These are phyloP conservation scores for Ptyas mucosa DNA, from an alignment of 2,113 vertebrate genomes.

Conservation along the genomic window DNA sequence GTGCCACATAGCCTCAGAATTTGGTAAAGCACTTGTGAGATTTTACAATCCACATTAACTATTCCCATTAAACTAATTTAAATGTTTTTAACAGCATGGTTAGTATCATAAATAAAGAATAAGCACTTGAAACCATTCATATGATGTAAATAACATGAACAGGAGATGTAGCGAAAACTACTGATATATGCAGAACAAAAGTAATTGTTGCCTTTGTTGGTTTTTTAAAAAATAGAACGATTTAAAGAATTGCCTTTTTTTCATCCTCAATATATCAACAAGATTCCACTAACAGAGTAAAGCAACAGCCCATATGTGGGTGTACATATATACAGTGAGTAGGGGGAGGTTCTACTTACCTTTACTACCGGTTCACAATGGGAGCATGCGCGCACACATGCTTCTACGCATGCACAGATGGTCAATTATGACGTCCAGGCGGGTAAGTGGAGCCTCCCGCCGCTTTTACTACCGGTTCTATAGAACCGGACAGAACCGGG, in stretches of 20 bases:
- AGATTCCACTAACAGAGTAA: background rate
- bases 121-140: background rate
- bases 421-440: no score
- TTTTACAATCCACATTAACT: slow-evolving; percentile 36
- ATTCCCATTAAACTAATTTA: slow-evolving; percentile 4
- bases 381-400: no score
- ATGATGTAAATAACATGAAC: slow-evolving; percentile 13
- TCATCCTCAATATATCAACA: background rate
- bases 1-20: background rate
- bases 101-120: slow-evolving; percentile 8
- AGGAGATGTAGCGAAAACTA: background rate
- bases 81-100: slow-evolving; percentile 2
- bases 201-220: background rate
- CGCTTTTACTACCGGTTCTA: no score
- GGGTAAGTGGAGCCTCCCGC: no score
- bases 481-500: no score
- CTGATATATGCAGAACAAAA: rapidly evolving
- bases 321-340: background rate
- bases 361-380: no score
- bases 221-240: background rate
- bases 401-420: no score
- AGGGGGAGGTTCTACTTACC: no score
- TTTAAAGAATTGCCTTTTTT: background rate
- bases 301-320: no score
- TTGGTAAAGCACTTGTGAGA: slow-evolving; percentile 2